Evolutionary conservation across 2,888 invertebrate species (phyloP), one percentile per base, ranked within the genome.

Genomic region (Cerastoderma edule): DNA sequence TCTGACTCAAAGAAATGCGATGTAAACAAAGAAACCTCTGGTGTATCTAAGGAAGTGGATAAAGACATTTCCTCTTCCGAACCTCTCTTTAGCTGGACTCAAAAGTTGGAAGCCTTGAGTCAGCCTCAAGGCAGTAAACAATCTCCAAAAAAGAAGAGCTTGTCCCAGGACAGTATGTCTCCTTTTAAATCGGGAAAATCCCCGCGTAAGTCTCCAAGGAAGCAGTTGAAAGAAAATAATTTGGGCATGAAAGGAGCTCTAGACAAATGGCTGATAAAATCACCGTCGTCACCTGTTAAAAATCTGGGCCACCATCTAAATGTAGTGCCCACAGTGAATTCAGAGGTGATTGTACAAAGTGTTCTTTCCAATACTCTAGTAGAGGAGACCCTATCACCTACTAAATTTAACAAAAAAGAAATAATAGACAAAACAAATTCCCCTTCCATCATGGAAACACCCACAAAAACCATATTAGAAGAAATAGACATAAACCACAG

Each of bases 311-410:
- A 24, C 4, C 56, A 48, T 16, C 13, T 32, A 13, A 8, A 28
- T 19, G 22, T 56, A 39, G 57, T 46, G 35, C 16, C 64, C 3
- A 48, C 22, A 28, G 33, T 60, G 13, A 77, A 77, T 8, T 57
- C 64, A 54, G 60, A 60, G 24, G 39, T 39, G 22, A 44, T 65
- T 53, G 67, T 71, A 5, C 73, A 63, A 48, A 75, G 67, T 68
- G 74, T 72, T 30, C 48, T 53, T n/a, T 77, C 84, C 27, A 70
- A 75, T 22, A 82, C 85, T 1, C 65, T 89, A 32, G 88, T 89
- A 10, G 89, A 89, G 69, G 90, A 90, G 64, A 89, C 89, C 1
- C 88, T 87, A 64, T 89, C 89, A 2, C 89, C 89, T 6, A 73
- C 77, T n/a, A 86, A 85, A 54, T 77, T 84, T 54, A 56, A 30